Evolutionary conservation across 2,113 vertebrate genomes (phyloP).

Genomic region (Plecotus auritus): DNA sequence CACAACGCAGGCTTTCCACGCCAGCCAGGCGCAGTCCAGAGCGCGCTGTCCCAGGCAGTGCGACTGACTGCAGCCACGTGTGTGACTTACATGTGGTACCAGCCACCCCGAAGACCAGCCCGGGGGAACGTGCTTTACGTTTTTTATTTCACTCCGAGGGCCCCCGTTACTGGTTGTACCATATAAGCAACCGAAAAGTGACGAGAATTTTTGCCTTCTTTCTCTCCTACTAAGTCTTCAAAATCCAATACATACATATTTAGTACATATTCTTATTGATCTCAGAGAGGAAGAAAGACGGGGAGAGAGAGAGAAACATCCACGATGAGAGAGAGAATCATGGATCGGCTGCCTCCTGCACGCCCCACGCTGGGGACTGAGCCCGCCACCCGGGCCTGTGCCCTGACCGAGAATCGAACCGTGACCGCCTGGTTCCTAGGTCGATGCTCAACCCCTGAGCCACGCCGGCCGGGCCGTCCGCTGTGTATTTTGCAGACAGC

Average conservation of each 20-base stretch:
- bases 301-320: no score
- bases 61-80: fast-evolving
- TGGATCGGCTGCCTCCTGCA: no score
- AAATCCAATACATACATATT: no score
- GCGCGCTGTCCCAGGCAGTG: not conserved
- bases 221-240: not conserved
- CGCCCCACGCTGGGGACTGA: no score
- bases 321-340: no score
- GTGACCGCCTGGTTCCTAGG: no score
- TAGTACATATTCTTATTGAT: no score
- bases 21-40: fast-evolving
- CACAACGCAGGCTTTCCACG: fast-evolving
- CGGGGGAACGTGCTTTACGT: not conserved
- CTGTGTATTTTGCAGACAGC: not conserved
- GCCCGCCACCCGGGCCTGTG: no score
- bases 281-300: no score
- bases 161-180: not conserved
- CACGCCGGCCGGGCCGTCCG: not conserved
- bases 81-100: not conserved
- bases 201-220: not conserved
- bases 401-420: no score
- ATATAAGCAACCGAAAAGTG: not conserved
- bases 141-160: not conserved
- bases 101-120: not conserved
- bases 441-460: no score